A percentile compares a stretch with the other conserved stretches of the same genome.
These are phyloP conservation scores for Novumbra hubbsi DNA, from an alignment of 2,797 vertebrate species.

Conservation along the genomic window DNA sequence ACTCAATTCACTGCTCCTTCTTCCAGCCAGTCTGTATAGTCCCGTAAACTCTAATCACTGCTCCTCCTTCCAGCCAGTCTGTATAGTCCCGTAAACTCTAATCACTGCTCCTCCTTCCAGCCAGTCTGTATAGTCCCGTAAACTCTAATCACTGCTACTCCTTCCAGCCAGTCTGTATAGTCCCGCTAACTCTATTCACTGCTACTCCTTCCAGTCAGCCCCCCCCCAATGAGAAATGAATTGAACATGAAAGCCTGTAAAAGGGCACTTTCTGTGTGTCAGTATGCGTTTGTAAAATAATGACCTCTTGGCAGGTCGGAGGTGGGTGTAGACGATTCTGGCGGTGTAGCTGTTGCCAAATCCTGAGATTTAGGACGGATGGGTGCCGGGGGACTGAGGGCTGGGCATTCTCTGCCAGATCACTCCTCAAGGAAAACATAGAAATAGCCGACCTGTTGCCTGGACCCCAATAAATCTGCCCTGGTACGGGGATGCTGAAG, in stretches of 20 bases:
- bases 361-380: conserved; percentile 7
- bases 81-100: no score
- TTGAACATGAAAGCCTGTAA: neutral
- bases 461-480: conserved; percentile 38
- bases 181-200: conserved; percentile 43
- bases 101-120: no score
- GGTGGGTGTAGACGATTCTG: neutral
- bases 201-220: conserved; percentile 24
- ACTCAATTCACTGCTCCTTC: conserved; percentile 35
- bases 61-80: no score
- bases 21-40: no score
- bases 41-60: no score
- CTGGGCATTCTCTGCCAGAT: conserved; percentile 16
- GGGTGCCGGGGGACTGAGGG: conserved; percentile 19
- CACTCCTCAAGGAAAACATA: conserved; percentile 9
- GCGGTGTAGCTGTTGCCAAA: neutral
- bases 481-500: conserved; percentile 19
- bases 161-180: no score
- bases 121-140: conserved; percentile 35
- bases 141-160: conserved; percentile 41
- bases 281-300: conserved; percentile 4
- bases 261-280: neutral
- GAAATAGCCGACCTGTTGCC: conserved; percentile 28
- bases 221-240: conserved; percentile 35
- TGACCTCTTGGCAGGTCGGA: conserved; percentile 1